Conservation (phyloP, 2,113 vertebrate genomes). For the Turnix velox region DNA sequence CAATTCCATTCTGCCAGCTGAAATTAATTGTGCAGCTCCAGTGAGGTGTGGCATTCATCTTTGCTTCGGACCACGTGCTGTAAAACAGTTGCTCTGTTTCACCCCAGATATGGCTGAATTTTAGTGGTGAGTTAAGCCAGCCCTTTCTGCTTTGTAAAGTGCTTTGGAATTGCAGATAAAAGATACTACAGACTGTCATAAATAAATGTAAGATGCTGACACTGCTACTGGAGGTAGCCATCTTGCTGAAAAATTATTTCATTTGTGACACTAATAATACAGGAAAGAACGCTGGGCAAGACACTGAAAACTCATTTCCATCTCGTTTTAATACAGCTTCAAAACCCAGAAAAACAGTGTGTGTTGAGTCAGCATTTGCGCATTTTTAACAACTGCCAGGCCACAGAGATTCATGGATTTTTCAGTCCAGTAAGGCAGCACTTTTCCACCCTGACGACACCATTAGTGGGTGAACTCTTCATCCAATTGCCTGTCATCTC, state of each 20-base stretch:
- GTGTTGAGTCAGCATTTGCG: not conserved
- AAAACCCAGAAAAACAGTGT: not conserved
- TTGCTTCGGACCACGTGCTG: not conserved
- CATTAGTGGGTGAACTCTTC: not conserved
- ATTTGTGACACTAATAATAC: constrained; percentile 53
- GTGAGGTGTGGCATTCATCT: not conserved
- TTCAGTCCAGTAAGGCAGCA: not conserved
- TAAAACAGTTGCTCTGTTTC: constrained; percentile 27
- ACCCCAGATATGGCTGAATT: constrained; percentile 1
- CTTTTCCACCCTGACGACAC: not conserved
- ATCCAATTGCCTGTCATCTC: not conserved
- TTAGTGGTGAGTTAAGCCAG: constrained; percentile 20
- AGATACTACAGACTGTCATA: constrained; percentile 25
- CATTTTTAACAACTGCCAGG: not conserved
- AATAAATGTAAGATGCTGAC: constrained; percentile 51
- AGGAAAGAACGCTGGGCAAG: not conserved
- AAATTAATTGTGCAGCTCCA: not conserved
- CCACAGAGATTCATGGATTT: not conserved
- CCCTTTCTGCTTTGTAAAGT: constrained; percentile 13
- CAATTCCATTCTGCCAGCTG: constrained; percentile 22
- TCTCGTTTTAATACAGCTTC: not conserved
- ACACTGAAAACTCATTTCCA: constrained; percentile 47
- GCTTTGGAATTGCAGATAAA: constrained; percentile 39
- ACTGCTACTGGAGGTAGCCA: constrained; percentile 28
- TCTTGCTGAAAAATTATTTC: constrained; percentile 44